Conservation (phyloP, 2,797 vertebrate genomes). For the Pelobates cultripes region DNA sequence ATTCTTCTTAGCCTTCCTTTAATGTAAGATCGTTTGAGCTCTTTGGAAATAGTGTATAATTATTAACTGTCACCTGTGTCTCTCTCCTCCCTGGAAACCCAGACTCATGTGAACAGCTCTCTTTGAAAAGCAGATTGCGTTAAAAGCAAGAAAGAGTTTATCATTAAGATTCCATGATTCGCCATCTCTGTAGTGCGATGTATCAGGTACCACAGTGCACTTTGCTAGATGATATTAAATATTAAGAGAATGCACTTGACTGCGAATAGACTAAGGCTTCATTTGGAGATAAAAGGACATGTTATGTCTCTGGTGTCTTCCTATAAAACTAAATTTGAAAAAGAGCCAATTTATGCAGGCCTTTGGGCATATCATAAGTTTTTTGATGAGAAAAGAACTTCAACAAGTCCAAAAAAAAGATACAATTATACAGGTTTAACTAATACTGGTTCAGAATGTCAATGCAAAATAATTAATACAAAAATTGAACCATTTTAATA, state of each 20-base stretch:
- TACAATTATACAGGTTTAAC: not conserved
- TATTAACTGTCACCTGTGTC: conserved; percentile 34
- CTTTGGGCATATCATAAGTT: conserved; percentile 17
- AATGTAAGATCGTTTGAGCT: conserved; percentile 25
- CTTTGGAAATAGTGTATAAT: conserved; percentile 29
- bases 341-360: conserved; percentile 33
- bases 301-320: conserved; percentile 20
- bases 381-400: conserved; percentile 1
- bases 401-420: not conserved
- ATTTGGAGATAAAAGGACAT: conserved; percentile 21
- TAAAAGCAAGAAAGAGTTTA: conserved; percentile 24
- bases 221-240: conserved; percentile 43
- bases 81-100: conserved; percentile 11
- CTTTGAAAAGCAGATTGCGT: conserved; percentile 34
- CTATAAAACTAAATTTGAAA: conserved; percentile 17
- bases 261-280: conserved; percentile 46
- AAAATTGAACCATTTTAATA: too few relatives aligned
- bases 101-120: not conserved
- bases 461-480: not conserved
- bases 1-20: conserved; percentile 17
- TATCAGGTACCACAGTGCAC: conserved; percentile 34
- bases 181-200: conserved; percentile 20
- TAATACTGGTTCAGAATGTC: conserved; percentile 14
- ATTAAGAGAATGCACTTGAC: conserved; percentile 43
- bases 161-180: conserved; percentile 46